Conservation (phyloP, 2,888 invertebrate species). For the Volucella inflata region DNA sequence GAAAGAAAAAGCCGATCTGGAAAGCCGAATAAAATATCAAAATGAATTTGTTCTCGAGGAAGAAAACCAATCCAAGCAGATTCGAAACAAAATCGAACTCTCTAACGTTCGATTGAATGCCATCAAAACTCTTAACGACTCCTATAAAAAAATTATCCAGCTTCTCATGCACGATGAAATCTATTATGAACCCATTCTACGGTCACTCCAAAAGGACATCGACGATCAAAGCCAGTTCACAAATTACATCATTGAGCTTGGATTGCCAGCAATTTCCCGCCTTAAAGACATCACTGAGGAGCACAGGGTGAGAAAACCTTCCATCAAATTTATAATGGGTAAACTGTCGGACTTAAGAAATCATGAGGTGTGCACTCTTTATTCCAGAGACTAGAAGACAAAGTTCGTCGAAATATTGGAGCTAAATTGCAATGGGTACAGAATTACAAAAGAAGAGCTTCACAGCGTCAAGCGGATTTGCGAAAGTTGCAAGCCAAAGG, state of each 20-base stretch:
- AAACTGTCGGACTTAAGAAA: slow-evolving; percentile 33
- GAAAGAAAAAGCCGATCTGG: slow-evolving; percentile 79
- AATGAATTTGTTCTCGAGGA: slow-evolving; percentile 81
- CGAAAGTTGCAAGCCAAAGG: slow-evolving; percentile 71
- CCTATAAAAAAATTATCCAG: slow-evolving; percentile 81
- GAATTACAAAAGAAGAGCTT: slow-evolving; percentile 75
- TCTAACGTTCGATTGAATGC: slow-evolving; percentile 82
- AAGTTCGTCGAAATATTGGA: slow-evolving; percentile 79
- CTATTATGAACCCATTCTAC: slow-evolving; percentile 82
- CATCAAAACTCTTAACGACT: slow-evolving; percentile 80
- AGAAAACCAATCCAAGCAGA: slow-evolving; percentile 79
- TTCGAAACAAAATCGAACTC: slow-evolving; percentile 81
- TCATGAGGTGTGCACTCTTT: slow-evolving; percentile 21
- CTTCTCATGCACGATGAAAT: slow-evolving; percentile 81
- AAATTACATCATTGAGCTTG: slow-evolving; percentile 81
- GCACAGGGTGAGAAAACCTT: slow-evolving; percentile 77
- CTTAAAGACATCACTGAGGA: slow-evolving; percentile 79
- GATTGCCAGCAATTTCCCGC: slow-evolving; percentile 81
- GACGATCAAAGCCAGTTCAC: slow-evolving; percentile 82
- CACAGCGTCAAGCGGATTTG: slow-evolving; percentile 60
- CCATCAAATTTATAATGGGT: not conserved
- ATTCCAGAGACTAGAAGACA: slow-evolving; percentile 78
- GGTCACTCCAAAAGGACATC: slow-evolving; percentile 81
- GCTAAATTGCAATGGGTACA: slow-evolving; percentile 78
- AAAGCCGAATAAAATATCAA: slow-evolving; percentile 82